A percentile compares a stretch with the other conserved stretches of the same genome.
Evolutionary conservation across 2,888 invertebrate species (phyloP).

Genomic region (Yponomeuta sedellus): DNA sequence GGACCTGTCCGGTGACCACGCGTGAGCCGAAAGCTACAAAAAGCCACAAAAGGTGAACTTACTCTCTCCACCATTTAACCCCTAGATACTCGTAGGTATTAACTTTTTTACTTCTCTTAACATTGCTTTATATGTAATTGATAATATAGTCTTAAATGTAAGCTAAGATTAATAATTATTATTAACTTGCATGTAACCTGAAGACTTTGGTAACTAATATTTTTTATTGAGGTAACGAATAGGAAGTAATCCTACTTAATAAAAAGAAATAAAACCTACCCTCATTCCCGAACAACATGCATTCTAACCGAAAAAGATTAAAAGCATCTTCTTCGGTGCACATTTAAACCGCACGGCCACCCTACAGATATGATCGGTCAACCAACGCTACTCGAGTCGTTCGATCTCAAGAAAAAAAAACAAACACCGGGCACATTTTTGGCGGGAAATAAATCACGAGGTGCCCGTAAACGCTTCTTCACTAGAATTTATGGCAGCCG

Average conservation of each 20-base stretch:
- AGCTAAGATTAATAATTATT: no score
- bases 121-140: no score
- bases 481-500: constrained; percentile 65
- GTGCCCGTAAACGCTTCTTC: constrained; percentile 57
- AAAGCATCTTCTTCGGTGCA: constrained; percentile 63
- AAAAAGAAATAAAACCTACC: neutral
- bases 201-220: no score
- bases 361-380: constrained; percentile 69
- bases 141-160: no score
- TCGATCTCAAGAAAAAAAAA: constrained; percentile 56
- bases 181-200: no score
- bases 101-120: no score
- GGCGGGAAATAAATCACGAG: constrained; percentile 72
- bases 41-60: neutral
- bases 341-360: constrained; percentile 53
- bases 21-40: neutral
- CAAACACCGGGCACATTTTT: constrained; percentile 65
- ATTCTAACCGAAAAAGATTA: constrained; percentile 35
- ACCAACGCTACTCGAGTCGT: constrained; percentile 70
- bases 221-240: no score
- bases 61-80: neutral
- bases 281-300: neutral
- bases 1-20: neutral
- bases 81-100: no score
- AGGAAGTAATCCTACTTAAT: neutral